A percentile compares a stretch with the other conserved stretches of the same genome.
These are phyloP conservation scores for Saturnia pavonia DNA, from an alignment of 2,888 invertebrate species.

Conservation along the genomic window DNA sequence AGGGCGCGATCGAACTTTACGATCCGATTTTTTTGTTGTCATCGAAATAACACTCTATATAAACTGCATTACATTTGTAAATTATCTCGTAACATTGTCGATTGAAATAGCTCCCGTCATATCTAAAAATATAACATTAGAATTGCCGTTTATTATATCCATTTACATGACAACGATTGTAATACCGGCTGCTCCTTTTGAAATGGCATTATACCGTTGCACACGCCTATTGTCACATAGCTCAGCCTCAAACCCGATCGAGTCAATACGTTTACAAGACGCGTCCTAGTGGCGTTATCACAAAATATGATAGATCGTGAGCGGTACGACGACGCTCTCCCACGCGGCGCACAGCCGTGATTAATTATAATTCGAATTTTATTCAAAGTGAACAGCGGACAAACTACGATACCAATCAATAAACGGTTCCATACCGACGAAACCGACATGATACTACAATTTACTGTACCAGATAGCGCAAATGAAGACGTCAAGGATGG, in stretches of 20 bases:
- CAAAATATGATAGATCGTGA: constrained; percentile 81
- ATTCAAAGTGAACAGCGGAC: constrained; percentile 82
- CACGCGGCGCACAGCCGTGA: constrained; percentile 76
- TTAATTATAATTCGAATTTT: constrained; percentile 83
- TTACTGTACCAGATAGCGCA: constrained; percentile 73
- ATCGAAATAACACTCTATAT: constrained; percentile 59
- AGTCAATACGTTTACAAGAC: constrained; percentile 73
- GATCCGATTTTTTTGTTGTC: constrained; percentile 71
- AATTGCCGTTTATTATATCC: constrained; percentile 34
- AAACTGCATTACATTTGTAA: constrained; percentile 45
- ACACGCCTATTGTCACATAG: constrained; percentile 59
- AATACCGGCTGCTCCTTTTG: constrained; percentile 37
- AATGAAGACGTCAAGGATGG: constrained; percentile 76
- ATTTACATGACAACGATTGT: constrained; percentile 36
- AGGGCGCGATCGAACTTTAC: constrained; percentile 70
- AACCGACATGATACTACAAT: constrained; percentile 79
- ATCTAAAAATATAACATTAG: constrained; percentile 24
- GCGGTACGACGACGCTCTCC: constrained; percentile 74
- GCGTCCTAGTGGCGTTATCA: constrained; percentile 79
- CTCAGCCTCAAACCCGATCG: constrained; percentile 63
- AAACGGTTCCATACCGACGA: constrained; percentile 80
- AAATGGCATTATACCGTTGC: constrained; percentile 57
- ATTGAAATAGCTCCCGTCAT: constrained; percentile 23
- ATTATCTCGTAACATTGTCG: constrained; percentile 6
- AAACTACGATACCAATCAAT: constrained; percentile 81